Base-by-base conservation (phyloP, 1,140 invertebrate genomes). In the Drosophila sturtevanti region DNA sequence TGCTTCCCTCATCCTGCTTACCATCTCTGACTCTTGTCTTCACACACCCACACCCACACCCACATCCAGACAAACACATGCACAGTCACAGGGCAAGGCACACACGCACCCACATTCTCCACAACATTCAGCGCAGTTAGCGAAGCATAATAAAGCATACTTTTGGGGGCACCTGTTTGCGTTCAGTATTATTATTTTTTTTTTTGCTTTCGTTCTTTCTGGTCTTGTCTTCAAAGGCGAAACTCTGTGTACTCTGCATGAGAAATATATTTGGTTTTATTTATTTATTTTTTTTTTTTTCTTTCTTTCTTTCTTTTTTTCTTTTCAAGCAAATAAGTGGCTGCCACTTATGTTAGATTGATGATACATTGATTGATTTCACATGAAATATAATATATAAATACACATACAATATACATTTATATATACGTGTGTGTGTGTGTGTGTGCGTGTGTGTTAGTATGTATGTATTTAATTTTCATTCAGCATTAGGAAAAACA, bases 81-180 rank as follows among this genome's bases (percentile, higher is more conserved):
- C n/a, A n/a, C n/a, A n/a, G n/a, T n/a, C n/a, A n/a, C n/a, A n/a
- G n/a, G n/a, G n/a, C n/a, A n/a, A n/a, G n/a, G n/a, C 9, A 48
- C 11, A 48, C 35, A 63, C 24, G 6, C 34, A 54, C 31, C 34
- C 58, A 27, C 52, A 16, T 38, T 21, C 41, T 21, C 16, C 41
- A 10, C 16, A 48, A 34, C 64, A 59, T 22, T 35, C 35, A 63
- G 4, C 27, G 37, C 72, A 89, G 56, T 56, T 71, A 85, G 56
- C 31, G 58, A 52, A 68, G 59, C 56, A 78, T 65, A 60, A 86
- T 79, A 79, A 81, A 86, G 78, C 79, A 86, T 76, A 77, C 79
- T 87, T 86, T 55, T 34, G 60, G 75, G 68, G 75, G 75, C 82
- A 87, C 82, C 82, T 87, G 82, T 86, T 86, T 62, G 78, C 69